Base-by-base conservation (phyloP, 64 coral and sea anemone genomes). In the Pocillopora damicornis region DNA sequence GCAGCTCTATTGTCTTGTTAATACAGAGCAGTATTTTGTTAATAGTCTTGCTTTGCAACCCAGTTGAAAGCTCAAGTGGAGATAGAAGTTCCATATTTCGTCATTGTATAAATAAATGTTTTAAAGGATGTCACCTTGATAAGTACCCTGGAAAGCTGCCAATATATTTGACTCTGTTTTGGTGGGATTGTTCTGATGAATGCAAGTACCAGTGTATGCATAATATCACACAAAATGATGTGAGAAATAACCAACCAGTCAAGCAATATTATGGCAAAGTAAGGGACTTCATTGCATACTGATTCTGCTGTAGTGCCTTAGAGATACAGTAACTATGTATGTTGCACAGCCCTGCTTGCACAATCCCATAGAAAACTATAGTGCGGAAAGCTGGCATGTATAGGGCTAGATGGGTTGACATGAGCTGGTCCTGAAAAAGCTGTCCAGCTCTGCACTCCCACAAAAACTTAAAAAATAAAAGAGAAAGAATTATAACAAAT, bases 191-290 rank as follows among this genome's bases (percentile, higher is more conserved):
- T 58, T 9, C 60, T 6, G 93, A 99, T 91, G 97, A 99, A 77
- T 99, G 97, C 91, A 99, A 99, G 88, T 99, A 99, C 34, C 89
- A 59, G 1, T 99, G 97, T 67, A 99, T 99, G 97, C 93, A 99
- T 37, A 73, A 93, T 35, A 75, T 95, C 77, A 99, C 97, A 11
- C 73, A 77, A 35, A 34, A 26, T 57, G 88, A 88, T 72, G 42
- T 99, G 11, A 73, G 3, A 83, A 16, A 26, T n/a, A 88, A 86
- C 9, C 73, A 42, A 63, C 18, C 22, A 62, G 86, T 99, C 73
- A 87, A 95, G 60, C 93, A 99, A 60, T 99, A 93, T 86, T 99
- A 99, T 91, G 97, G 97, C 87, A 99, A 99, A 88, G 97, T 99
- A 61, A 17, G 42, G 37, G 18, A 75, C 26, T 14, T 14, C 1